Percentiles rank a stretch among this genome's conserved stretches.
Conservation (phyloP, 2,888 invertebrate species). For the Nemapogon koenigi region DNA sequence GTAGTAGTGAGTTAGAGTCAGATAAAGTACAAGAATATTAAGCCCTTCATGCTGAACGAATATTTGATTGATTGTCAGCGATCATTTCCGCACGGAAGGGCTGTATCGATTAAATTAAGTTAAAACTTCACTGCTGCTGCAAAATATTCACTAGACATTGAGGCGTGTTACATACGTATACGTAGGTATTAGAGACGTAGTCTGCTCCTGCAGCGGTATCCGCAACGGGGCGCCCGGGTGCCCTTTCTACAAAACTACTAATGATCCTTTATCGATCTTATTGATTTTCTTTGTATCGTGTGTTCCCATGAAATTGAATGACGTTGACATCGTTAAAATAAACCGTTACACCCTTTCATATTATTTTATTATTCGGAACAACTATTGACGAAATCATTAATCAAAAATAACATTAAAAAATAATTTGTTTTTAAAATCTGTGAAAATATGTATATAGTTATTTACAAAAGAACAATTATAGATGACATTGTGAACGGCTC, state of each 20-base stretch:
- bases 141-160: too few relatives aligned
- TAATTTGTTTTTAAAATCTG: not conserved
- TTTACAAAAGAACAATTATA: slow-evolving; percentile 30
- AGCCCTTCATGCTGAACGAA: slow-evolving; percentile 39
- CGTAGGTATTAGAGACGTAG: too few relatives aligned
- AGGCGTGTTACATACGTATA: too few relatives aligned
- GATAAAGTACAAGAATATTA: too few relatives aligned
- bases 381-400: not conserved
- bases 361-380: too few relatives aligned
- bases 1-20: too few relatives aligned
- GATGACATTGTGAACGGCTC: slow-evolving; percentile 40
- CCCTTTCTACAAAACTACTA: slow-evolving; percentile 27
- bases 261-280: slow-evolving; percentile 47
- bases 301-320: slow-evolving; percentile 30
- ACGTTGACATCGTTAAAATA: slow-evolving; percentile 31
- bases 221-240: slow-evolving; percentile 29
- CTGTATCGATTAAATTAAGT: slow-evolving; percentile 5
- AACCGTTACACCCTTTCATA: slow-evolving; percentile 25
- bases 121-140: too few relatives aligned
- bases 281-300: slow-evolving; percentile 22
- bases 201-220: too few relatives aligned
- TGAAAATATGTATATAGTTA: not conserved
- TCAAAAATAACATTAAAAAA: not conserved
- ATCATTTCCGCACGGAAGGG: slow-evolving; percentile 36
- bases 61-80: slow-evolving; percentile 43